Evolutionary conservation across 2,113 vertebrate species (phyloP).

Genomic region (Pelusios castaneus): DNA sequence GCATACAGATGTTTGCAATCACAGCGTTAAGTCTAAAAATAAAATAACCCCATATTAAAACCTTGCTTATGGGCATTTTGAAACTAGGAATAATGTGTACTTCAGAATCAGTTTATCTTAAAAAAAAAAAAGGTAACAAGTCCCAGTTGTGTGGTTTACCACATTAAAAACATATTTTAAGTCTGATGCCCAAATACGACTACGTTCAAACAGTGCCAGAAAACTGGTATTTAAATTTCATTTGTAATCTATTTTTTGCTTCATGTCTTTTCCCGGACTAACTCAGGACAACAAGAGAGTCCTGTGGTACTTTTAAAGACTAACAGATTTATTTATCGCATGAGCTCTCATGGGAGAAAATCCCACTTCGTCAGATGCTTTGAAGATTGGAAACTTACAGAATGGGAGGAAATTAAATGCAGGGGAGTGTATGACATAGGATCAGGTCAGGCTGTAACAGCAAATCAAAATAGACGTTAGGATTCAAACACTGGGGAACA

Average conservation of each 20-base stretch:
- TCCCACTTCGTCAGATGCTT: too few species aligned
- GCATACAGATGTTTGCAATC: conserved; percentile 72
- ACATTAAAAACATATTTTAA: conserved; percentile 63
- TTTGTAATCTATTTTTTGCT: not conserved
- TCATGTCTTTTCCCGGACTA: conserved; percentile 33
- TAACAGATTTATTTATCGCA: too few species aligned
- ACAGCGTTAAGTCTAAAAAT: conserved; percentile 66
- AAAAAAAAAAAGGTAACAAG: conserved; percentile 33
- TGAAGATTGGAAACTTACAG: too few species aligned
- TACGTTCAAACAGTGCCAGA: conserved; percentile 17
- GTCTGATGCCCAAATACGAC: conserved; percentile 19
- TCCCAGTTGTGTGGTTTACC: conserved; percentile 13
- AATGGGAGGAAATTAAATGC: too few species aligned
- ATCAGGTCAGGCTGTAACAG: too few species aligned
- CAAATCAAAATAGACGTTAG: too few species aligned
- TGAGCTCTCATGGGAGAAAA: too few species aligned
- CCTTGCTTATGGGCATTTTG: not conserved
- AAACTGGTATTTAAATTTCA: conserved; percentile 24
- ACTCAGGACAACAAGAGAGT: too few species aligned
- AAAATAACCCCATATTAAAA: conserved; percentile 15
- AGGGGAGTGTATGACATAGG: too few species aligned
- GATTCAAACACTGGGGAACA: too few species aligned
- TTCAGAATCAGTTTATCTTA: conserved; percentile 44
- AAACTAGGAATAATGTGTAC: conserved; percentile 15
- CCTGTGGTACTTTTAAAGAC: too few species aligned